Evolutionary conservation across 2,797 vertebrate species (phyloP).

Genomic region (Acomys russatus): DNA sequence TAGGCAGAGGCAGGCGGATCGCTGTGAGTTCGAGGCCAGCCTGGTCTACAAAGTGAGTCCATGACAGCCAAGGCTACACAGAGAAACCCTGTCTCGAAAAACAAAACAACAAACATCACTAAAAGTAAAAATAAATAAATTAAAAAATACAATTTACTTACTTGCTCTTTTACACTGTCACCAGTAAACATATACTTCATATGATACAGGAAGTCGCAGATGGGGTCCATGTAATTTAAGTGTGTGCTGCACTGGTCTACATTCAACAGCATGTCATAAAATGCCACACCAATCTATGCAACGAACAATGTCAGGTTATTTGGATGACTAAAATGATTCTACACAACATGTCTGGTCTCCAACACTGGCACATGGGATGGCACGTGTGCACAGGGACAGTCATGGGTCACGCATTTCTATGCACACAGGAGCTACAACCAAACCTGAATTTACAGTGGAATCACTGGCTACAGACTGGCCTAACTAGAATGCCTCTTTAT

Average conservation of each 20-base stretch:
- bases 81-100: too few relatives aligned
- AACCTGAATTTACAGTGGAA: not conserved
- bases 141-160: slow-evolving; percentile 84
- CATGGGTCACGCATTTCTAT: not conserved
- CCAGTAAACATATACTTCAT: slow-evolving; percentile 99
- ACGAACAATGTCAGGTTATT: slow-evolving; percentile 59
- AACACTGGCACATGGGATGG: not conserved
- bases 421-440: rapidly evolving
- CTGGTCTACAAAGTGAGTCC: too few relatives aligned
- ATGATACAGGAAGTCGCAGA: slow-evolving; percentile 99
- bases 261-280: slow-evolving; percentile 99
- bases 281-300: slow-evolving; percentile 97
- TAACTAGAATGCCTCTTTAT: not conserved
- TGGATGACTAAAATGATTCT: not conserved
- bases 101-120: too few relatives aligned
- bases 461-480: not conserved
- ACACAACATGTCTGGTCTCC: not conserved
- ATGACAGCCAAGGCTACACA: too few relatives aligned
- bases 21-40: too few relatives aligned
- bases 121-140: not conserved
- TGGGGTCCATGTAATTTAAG: slow-evolving; percentile 97
- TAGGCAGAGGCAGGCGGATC: too few relatives aligned
- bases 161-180: slow-evolving; percentile 99
- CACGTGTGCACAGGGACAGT: not conserved
- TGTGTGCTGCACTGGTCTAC: slow-evolving; percentile 96